phyloP scores from a whole-genome alignment of 2,888 invertebrate genomes.

The Dynastes hyllus region DNA sequence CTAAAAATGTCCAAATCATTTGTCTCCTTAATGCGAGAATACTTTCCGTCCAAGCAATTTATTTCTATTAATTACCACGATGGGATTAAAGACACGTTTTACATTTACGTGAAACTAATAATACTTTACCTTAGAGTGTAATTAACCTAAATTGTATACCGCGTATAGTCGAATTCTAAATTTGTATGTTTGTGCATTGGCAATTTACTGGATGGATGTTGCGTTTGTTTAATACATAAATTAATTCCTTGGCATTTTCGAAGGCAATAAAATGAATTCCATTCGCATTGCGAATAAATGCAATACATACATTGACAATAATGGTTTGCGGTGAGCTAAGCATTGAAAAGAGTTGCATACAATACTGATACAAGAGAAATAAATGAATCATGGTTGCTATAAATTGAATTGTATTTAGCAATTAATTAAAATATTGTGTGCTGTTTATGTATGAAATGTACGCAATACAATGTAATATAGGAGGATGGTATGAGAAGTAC shows the following conservation, averaged over 20 bases:
- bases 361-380: not conserved
- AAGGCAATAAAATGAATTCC: constrained; percentile 14
- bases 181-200: not conserved
- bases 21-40: too few species aligned
- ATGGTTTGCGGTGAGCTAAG: not conserved
- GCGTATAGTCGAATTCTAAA: not conserved
- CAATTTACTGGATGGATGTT: constrained; percentile 15
- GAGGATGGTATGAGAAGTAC: too few species aligned
- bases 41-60: too few species aligned
- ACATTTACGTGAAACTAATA: not conserved
- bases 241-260: constrained; percentile 29
- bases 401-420: not conserved
- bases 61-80: too few species aligned
- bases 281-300: constrained; percentile 17
- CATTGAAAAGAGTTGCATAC: constrained; percentile 4
- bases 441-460: too few species aligned
- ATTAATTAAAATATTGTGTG: too few species aligned
- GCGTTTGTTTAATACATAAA: constrained; percentile 12
- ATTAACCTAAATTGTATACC: constrained; percentile 5
- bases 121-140: constrained; percentile 1
- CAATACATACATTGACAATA: constrained; percentile 4
- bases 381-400: not conserved
- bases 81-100: constrained; percentile 5
- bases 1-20: too few species aligned
- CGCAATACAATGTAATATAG: too few species aligned